Base-by-base conservation (phyloP, 2,797 vertebrate genomes). In the Chelon labrosus region DNA sequence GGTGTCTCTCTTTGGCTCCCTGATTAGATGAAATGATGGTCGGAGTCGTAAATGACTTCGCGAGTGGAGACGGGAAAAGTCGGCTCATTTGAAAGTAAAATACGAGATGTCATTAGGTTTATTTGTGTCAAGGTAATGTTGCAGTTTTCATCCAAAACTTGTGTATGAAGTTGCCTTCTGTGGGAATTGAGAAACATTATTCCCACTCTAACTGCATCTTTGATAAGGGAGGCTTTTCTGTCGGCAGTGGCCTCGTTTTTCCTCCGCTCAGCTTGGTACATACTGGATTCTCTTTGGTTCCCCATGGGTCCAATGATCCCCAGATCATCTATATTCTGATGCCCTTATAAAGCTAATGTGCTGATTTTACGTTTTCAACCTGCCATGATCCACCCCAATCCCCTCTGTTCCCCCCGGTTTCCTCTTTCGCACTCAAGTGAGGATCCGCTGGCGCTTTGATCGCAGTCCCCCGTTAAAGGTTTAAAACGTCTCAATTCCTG, bases 401-500 rank as follows among this genome's bases (percentile, higher is more conserved):
- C 93, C 90, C 88, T 91, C 87, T 86, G 91, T 88, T 93, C 89
- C 91, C 90, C 77, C 78, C 53, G 73, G 91, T 89, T 35, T 86
- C 87, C 75, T 85, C 91, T 86, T 88, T 92, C 89, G 75, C 85
- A 89, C 89, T 92, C 88, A 83, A 91, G 91, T 78, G 88, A 91
- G 88, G 88, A 92, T 93, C 86, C 80, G 50, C 79, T 25, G 87
- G 67, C 67, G 88, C 94, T 95, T 95, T 95, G 94, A 95, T 95
- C 94, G 84, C 83, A 84, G 94, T 95, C 94, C 94, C 94, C 92
- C 83, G 92, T 91, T 94, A 92, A 93, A 92, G 91, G 92, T 93
- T 93, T 94, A 93, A 93, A 94, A 95, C 75, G 92, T 95, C 94
- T 95, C 94, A 94, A 94, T 95, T 94, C 92, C 92, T 91, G 88